These are phyloP conservation scores for Bombus waltoni DNA, from an alignment of 1,140 invertebrate species.

Conservation along the genomic window DNA sequence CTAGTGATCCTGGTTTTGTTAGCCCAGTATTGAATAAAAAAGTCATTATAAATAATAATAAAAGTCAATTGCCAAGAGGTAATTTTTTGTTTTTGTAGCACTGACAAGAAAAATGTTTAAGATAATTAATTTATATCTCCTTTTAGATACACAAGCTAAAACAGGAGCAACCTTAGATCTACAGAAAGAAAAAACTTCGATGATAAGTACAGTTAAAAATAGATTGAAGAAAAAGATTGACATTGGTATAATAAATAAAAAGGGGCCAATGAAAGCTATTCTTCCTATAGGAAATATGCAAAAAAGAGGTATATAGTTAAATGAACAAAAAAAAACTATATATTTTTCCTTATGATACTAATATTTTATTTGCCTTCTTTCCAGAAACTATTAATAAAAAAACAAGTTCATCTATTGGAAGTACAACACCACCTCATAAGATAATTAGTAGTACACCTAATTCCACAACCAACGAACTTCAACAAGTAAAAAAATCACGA, in stretches of 20 bases:
- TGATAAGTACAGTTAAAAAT: slow-evolving; percentile 66
- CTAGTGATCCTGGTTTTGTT: slow-evolving; percentile 60
- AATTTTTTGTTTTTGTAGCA: background rate
- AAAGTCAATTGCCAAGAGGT: slow-evolving; percentile 24
- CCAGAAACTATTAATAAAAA: slow-evolving; percentile 52
- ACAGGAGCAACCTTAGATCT: background rate
- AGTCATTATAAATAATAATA: background rate
- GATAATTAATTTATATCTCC: background rate
- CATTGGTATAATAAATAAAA: slow-evolving; percentile 65
- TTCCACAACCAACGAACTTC: slow-evolving; percentile 21
- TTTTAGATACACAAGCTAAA: slow-evolving; percentile 7
- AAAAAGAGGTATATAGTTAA: slow-evolving; percentile 68
- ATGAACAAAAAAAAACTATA: background rate
- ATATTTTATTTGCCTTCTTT: slow-evolving; percentile 20
- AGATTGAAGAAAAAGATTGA: slow-evolving; percentile 74
- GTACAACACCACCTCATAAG: slow-evolving; percentile 59
- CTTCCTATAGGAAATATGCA: slow-evolving; percentile 78
- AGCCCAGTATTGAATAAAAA: slow-evolving; percentile 31
- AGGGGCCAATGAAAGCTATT: slow-evolving; percentile 78
- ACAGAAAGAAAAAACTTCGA: slow-evolving; percentile 48
- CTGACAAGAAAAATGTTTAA: background rate
- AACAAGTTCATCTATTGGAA: background rate
- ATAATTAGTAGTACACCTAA: slow-evolving; percentile 75
- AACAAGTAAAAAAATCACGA: slow-evolving; percentile 53
- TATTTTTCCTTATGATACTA: background rate